Percentiles rank a stretch among this genome's conserved stretches.
Evolutionary conservation across 2,888 invertebrate species (phyloP).

Genomic region (Amorpha juglandis): DNA sequence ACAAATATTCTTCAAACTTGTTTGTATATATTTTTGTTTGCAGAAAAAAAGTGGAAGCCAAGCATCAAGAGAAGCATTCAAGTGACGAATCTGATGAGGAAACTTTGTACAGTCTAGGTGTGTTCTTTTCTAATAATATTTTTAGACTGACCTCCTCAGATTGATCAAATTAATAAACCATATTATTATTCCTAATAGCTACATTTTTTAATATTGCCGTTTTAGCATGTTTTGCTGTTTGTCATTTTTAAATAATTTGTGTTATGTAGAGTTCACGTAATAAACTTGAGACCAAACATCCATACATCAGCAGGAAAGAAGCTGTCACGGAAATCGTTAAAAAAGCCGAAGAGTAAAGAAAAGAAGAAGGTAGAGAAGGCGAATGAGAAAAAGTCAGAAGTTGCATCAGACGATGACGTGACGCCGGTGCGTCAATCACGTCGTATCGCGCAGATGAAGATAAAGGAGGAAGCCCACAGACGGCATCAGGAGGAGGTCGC

Average conservation of each 20-base stretch:
- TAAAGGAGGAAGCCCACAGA: constrained; percentile 92
- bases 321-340: constrained; percentile 53
- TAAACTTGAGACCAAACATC: constrained; percentile 15
- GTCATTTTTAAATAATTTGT: not conserved
- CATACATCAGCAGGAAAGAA: constrained; percentile 67
- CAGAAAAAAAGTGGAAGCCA: constrained; percentile 84
- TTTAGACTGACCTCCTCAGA: too few relatives aligned
- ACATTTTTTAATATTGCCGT: too few relatives aligned
- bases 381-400: constrained; percentile 42
- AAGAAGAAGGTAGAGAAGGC: constrained; percentile 37
- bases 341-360: constrained; percentile 42
- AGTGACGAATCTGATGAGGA: constrained; percentile 81
- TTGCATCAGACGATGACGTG: constrained; percentile 59
- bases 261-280: not conserved
- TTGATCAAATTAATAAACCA: too few relatives aligned
- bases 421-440: constrained; percentile 90
- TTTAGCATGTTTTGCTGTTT: too few relatives aligned
- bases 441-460: constrained; percentile 94
- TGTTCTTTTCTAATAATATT: constrained; percentile 20
- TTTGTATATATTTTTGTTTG: constrained; percentile 45
- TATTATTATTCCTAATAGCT: too few relatives aligned
- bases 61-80: constrained; percentile 78
- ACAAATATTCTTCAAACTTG: too few relatives aligned
- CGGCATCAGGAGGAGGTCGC: constrained; percentile 90
- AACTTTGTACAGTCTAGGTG: constrained; percentile 77